A percentile compares a stretch with the other conserved stretches of the same genome.
Conservation (phyloP, 2,113 vertebrate genomes). For the Percopsis transmontana region DNA sequence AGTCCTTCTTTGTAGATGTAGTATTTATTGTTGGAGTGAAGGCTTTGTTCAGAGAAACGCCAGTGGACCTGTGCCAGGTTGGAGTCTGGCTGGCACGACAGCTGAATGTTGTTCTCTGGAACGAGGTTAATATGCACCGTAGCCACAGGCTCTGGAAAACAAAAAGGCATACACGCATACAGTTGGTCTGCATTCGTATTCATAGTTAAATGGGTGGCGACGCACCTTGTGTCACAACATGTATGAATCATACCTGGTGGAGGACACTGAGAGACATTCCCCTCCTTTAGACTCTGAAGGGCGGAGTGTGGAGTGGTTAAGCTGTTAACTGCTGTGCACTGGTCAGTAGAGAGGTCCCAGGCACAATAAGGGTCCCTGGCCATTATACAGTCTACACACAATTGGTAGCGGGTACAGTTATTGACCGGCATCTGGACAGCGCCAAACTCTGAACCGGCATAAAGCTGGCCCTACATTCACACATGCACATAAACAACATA, state of each 20-base stretch:
- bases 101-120: constrained; percentile 63
- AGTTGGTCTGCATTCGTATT: constrained; percentile 3
- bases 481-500: constrained; percentile 1
- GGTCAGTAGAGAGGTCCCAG: constrained; percentile 53
- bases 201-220: not conserved
- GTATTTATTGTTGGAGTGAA: constrained; percentile 59
- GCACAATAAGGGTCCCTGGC: constrained; percentile 80
- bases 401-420: constrained; percentile 64
- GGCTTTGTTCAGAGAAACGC: constrained; percentile 51
- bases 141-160: constrained; percentile 51
- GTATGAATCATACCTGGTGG: constrained; percentile 50
- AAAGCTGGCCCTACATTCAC: constrained; percentile 70
- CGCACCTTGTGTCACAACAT: not conserved
- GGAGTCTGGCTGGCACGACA: constrained; percentile 67
- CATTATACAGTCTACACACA: constrained; percentile 78
- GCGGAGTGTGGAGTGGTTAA: not conserved
- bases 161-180: constrained; percentile 11
- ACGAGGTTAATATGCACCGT: constrained; percentile 43
- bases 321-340: constrained; percentile 48
- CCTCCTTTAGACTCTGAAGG: constrained; percentile 75
- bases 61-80: constrained; percentile 73
- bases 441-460: constrained; percentile 67
- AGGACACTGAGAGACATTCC: constrained; percentile 72
- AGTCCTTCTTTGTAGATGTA: constrained; percentile 64
- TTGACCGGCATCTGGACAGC: constrained; percentile 76